Evolutionary conservation across 1,140 invertebrate species (phyloP), one percentile per base, ranked within the genome.

Genomic region (Cydia fagiglandana): DNA sequence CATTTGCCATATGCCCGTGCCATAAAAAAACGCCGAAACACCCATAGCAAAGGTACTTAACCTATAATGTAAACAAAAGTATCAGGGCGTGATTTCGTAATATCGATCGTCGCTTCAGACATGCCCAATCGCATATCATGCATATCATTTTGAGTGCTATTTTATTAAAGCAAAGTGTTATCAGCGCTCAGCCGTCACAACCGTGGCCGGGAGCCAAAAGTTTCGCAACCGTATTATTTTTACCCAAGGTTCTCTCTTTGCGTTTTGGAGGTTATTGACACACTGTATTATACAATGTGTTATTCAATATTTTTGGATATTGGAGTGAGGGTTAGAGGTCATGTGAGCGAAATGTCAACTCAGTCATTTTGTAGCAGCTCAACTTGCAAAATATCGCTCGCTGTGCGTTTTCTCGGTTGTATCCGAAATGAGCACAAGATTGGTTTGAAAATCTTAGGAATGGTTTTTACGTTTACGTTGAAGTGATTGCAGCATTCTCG

Each of bases 231-330:
- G 78, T 77, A 83, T 86, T 90, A 90, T 85, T 86, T 90, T 88
- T 91, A 86, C 80, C 84, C 86, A 91, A 90, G 90, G 89, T 91
- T 90, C 84, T 84, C 84, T 85, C 81, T 83, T 86, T 86, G 84
- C 85, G 85, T 86, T 91, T 89, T 88, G 87, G 83, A 88, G 88
- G 91, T 92, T 91, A 91, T 90, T 92, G 89, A 92, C 90, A 82
- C 79, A 53, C 76, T 78, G 64, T 41, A 80, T 89, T 89, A 89
- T 85, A 87, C 83, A 90, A 89, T 84, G 75, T 76, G 80, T 89
- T 89, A 87, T 84, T 75, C 83, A 85, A 89, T 79, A 74, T 82
- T 80, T 78, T 68, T 17, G n/a, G 1, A 53, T 47, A 13, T 17
- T 17, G 50, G 50, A 53, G 5, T 17, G 56, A 61, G 53, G 53